Conservation (phyloP, 2,113 vertebrate species). For the Ranitomeya variabilis region DNA sequence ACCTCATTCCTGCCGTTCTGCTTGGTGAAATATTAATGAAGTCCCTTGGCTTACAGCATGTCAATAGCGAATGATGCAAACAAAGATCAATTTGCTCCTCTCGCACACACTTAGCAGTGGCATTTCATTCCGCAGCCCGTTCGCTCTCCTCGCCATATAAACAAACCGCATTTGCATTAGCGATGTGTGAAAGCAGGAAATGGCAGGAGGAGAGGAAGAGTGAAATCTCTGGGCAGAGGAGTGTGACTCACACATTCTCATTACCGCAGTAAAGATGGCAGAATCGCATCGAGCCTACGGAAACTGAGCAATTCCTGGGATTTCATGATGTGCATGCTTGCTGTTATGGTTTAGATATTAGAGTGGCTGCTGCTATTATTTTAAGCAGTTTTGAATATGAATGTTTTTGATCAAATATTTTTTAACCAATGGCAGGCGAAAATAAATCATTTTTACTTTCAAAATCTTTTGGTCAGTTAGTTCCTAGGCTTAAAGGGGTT, state of each 20-base stretch:
- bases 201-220: neutral
- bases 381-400: too few species aligned
- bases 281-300: neutral
- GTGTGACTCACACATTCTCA: neutral
- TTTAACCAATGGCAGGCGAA: too few species aligned
- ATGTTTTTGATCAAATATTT: too few species aligned
- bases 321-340: neutral
- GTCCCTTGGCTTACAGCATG: neutral
- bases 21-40: slow-evolving; percentile 48
- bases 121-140: neutral
- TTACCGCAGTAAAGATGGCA: neutral
- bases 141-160: neutral
- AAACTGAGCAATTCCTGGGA: neutral
- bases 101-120: slow-evolving; percentile 2
- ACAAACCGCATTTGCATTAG: slow-evolving; percentile 30
- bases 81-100: neutral
- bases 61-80: slow-evolving; percentile 3
- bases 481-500: too few species aligned
- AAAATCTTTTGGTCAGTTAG: too few species aligned
- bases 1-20: neutral
- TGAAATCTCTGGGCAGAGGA: neutral
- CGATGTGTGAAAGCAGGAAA: slow-evolving; percentile 10
- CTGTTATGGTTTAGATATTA: too few species aligned
- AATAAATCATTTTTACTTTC: too few species aligned
- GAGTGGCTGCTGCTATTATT: too few species aligned